Evolutionary conservation across 2,888 invertebrate species (phyloP).

Genomic region (Adineta ricciae): DNA sequence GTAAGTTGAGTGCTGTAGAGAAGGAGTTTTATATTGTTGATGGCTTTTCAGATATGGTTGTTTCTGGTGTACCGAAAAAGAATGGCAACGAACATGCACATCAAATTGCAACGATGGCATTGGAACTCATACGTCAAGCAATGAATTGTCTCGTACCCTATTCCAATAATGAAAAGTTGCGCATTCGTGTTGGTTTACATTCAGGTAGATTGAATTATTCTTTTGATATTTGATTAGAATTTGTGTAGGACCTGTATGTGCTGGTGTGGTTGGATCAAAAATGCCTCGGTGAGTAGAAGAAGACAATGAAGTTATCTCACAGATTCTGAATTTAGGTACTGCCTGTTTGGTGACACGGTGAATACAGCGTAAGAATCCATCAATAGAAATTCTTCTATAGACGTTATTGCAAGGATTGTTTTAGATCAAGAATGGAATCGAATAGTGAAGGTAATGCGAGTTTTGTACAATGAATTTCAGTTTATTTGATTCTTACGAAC

Average conservation of each 20-base stretch:
- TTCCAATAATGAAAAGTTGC: constrained; percentile 38
- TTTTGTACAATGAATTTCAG: constrained; percentile 31
- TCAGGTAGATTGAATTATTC: constrained; percentile 37
- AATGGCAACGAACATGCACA: constrained; percentile 39
- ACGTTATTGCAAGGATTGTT: background rate
- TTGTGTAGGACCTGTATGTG: background rate
- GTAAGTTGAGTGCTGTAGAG: constrained; percentile 36
- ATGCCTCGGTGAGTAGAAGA: background rate
- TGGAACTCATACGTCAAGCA: constrained; percentile 39
- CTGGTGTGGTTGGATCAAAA: background rate
- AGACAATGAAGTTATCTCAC: background rate
- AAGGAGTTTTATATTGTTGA: background rate
- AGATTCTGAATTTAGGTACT: background rate
- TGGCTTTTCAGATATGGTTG: constrained; percentile 42
- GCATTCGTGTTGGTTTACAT: constrained; percentile 42
- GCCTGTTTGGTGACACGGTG: background rate
- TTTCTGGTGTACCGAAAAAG: constrained; percentile 40
- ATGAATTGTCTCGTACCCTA: constrained; percentile 40
- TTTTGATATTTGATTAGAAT: background rate
- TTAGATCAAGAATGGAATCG: constrained; percentile 15
- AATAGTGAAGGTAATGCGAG: constrained; percentile 13
- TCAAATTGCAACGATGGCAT: constrained; percentile 41
- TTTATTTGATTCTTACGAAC: constrained; percentile 35
- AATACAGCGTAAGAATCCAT: constrained; percentile 7
- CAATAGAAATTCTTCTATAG: background rate